A percentile compares a stretch with the other conserved stretches of the same genome.
Conservation (phyloP, 2,797 vertebrate genomes). For the Pseudochaenichthys georgianus region DNA sequence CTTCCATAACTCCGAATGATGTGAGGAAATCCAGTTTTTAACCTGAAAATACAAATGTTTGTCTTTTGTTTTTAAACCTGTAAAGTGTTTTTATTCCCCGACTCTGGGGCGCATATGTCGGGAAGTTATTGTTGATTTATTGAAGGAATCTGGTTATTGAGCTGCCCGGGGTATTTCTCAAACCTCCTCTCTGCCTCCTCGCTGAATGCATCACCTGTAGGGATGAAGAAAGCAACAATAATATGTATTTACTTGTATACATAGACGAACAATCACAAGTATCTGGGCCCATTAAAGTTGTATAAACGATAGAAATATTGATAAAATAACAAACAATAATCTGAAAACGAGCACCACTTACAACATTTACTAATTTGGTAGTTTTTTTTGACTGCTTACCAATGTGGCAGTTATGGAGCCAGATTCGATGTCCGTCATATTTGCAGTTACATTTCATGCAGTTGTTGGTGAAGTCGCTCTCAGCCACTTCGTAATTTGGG, state of each 20-base stretch:
- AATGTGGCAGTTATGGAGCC: slow-evolving; percentile 96
- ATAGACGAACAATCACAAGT: too few species aligned
- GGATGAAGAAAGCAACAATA: too few species aligned
- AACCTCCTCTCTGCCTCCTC: slow-evolving; percentile 94
- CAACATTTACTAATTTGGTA: neutral
- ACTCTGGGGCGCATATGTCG: neutral
- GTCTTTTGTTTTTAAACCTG: slow-evolving; percentile 7
- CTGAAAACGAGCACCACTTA: too few species aligned
- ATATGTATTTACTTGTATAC: too few species aligned
- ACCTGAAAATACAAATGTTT: slow-evolving; percentile 29
- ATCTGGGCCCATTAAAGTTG: too few species aligned
- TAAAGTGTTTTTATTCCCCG: slow-evolving; percentile 9
- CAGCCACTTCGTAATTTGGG: slow-evolving; percentile 94
- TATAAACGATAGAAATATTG: too few species aligned
- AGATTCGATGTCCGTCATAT: slow-evolving; percentile 97
- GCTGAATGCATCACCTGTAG: slow-evolving; percentile 92
- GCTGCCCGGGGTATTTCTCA: slow-evolving; percentile 96
- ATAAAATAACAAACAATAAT: too few species aligned
- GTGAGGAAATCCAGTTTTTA: neutral
- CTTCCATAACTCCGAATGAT: slow-evolving; percentile 33
- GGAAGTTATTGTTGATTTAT: slow-evolving; percentile 37
- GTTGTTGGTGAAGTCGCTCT: slow-evolving; percentile 98
- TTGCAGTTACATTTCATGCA: slow-evolving; percentile 99
- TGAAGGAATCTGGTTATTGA: slow-evolving; percentile 93
- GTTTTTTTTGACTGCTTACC: slow-evolving; percentile 79